Conservation (phyloP, 2,888 invertebrate species). For the Polydrusus pterygomalis region DNA sequence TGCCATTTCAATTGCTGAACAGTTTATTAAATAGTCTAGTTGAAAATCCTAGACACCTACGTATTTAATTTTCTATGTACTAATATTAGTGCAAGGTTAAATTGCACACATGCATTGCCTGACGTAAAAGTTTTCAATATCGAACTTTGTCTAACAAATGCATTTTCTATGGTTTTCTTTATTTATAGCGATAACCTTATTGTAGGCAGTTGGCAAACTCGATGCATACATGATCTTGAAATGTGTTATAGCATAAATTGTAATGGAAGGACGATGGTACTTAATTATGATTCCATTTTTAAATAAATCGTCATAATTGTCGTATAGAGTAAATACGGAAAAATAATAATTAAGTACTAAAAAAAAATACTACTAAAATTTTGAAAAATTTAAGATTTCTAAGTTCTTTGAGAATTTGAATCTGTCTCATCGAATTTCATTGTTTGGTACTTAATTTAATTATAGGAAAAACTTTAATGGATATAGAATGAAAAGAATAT, state of each 20-base stretch:
- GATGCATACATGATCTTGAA: slow-evolving; percentile 57
- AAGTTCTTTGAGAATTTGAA: too few relatives aligned
- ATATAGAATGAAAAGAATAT: too few relatives aligned
- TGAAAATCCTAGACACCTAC: slow-evolving; percentile 13
- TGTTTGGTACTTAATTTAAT: too few relatives aligned
- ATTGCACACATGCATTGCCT: slow-evolving; percentile 59
- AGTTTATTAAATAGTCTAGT: slow-evolving; percentile 1
- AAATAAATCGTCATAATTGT: background rate
- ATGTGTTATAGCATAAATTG: slow-evolving; percentile 61
- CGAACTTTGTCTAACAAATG: slow-evolving; percentile 62
- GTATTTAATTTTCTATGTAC: slow-evolving; percentile 61
- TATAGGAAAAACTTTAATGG: too few relatives aligned
- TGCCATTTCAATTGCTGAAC: background rate
- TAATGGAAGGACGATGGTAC: background rate
- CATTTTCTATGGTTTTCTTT: slow-evolving; percentile 63
- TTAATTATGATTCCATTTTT: slow-evolving; percentile 3
- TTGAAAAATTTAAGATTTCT: background rate
- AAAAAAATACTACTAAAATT: too few relatives aligned
- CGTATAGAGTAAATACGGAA: background rate
- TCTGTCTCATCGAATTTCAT: too few relatives aligned
- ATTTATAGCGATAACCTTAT: slow-evolving; percentile 11
- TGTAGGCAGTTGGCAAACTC: slow-evolving; percentile 7
- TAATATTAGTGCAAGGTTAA: slow-evolving; percentile 72
- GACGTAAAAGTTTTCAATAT: slow-evolving; percentile 54
- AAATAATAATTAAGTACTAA: too few relatives aligned